Conservation (phyloP, 2,113 vertebrate species). For the Onychostruthus taczanowskii region DNA sequence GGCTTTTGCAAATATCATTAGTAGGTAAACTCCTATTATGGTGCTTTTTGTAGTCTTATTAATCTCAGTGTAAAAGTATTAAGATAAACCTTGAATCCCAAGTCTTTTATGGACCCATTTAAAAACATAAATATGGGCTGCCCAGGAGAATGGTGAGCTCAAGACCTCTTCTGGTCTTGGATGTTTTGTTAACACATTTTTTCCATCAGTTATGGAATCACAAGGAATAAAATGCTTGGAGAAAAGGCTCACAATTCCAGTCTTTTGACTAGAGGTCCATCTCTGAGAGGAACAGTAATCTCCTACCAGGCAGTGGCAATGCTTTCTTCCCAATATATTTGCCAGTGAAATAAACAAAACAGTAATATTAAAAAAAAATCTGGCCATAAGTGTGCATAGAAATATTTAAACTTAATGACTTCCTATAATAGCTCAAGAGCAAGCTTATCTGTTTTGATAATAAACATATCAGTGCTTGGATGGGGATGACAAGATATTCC, state of each 20-base stretch:
- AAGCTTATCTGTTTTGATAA: neutral
- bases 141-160: neutral
- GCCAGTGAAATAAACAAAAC: neutral
- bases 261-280: neutral
- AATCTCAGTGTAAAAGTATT: constrained; percentile 9
- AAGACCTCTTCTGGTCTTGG: neutral
- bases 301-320: neutral
- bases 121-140: neutral
- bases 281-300: neutral
- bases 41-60: constrained; percentile 20
- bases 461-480: neutral
- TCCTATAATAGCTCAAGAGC: neutral
- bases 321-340: neutral
- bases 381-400: neutral
- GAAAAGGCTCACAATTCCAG: neutral
- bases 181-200: neutral
- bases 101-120: neutral
- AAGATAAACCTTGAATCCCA: constrained; percentile 19
- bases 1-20: constrained; percentile 43
- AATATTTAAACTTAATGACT: neutral
- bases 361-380: neutral
- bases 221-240: neutral
- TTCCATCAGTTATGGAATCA: neutral
- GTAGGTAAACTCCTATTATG: constrained; percentile 28
- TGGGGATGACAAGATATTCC: neutral